Evolutionary conservation across 2,888 invertebrate species (phyloP).

Genomic region (Corythucha ciliata): DNA sequence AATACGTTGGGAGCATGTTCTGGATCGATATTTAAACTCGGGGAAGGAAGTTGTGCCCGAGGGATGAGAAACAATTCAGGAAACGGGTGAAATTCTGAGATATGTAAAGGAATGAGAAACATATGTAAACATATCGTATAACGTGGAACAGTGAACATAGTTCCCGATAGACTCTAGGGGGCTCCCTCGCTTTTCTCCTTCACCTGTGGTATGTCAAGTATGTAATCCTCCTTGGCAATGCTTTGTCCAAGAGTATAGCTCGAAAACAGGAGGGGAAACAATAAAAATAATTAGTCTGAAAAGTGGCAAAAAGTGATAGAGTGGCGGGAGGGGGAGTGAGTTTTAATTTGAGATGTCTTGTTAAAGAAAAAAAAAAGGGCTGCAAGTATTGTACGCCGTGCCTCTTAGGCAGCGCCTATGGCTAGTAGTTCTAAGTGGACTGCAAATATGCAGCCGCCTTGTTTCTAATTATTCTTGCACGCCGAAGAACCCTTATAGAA

Average conservation of each 20-base stretch:
- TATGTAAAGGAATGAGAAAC: too few relatives aligned
- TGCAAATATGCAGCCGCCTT: slow-evolving; percentile 30
- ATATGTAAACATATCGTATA: too few relatives aligned
- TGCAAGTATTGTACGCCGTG: slow-evolving; percentile 18
- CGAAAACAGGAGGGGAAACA: slow-evolving; percentile 20
- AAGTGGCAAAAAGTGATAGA: slow-evolving; percentile 6
- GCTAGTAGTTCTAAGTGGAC: slow-evolving; percentile 27
- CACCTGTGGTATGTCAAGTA: too few relatives aligned
- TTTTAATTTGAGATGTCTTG: slow-evolving; percentile 30
- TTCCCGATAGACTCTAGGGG: too few relatives aligned
- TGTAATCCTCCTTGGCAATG: background rate
- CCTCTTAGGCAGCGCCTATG: slow-evolving; percentile 20
- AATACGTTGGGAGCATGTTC: too few relatives aligned
- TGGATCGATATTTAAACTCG: too few relatives aligned
- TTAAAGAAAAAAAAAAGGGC: slow-evolving; percentile 18
- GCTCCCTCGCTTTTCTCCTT: too few relatives aligned
- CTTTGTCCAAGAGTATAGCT: slow-evolving; percentile 18
- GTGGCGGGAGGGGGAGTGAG: too few relatives aligned
- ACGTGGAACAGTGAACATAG: too few relatives aligned
- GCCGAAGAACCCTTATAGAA: slow-evolving; percentile 10
- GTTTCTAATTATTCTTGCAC: slow-evolving; percentile 27
- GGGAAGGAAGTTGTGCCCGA: too few relatives aligned
- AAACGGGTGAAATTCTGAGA: too few relatives aligned
- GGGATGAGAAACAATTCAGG: too few relatives aligned
- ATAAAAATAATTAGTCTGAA: slow-evolving; percentile 30